phyloP scores from a whole-genome alignment of 1,140 invertebrate species.

The Drosophila neocordata region DNA sequence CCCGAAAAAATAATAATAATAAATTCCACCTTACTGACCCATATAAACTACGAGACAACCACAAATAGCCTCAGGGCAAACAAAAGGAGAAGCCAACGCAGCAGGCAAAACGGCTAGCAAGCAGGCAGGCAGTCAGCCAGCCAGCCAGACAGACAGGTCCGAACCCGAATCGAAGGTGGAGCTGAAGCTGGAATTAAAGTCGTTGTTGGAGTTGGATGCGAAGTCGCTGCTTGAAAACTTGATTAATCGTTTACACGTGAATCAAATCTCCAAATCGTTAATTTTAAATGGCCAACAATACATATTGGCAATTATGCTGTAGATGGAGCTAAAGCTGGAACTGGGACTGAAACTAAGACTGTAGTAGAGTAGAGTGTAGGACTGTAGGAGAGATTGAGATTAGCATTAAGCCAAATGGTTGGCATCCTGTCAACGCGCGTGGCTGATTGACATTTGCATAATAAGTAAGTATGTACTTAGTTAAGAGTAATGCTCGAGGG shows the following conservation, averaged over 20 bases:
- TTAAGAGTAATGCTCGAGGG: slow-evolving; percentile 24
- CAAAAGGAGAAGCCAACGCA: slow-evolving; percentile 40
- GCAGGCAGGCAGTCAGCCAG: slow-evolving; percentile 14
- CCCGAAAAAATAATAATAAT: slow-evolving; percentile 46
- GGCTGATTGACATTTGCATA: slow-evolving; percentile 75
- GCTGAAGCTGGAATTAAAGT: neutral
- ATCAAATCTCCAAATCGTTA: slow-evolving; percentile 71
- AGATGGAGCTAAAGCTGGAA: neutral
- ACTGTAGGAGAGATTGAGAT: slow-evolving; percentile 42
- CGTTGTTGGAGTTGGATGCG: slow-evolving; percentile 30
- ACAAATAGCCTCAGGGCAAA: slow-evolving; percentile 44
- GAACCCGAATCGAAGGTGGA: slow-evolving; percentile 18
- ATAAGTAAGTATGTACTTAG: slow-evolving; percentile 30
- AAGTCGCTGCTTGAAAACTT: slow-evolving; percentile 60
- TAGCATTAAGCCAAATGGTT: slow-evolving; percentile 20
- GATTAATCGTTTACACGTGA: slow-evolving; percentile 79
- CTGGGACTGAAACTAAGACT: neutral
- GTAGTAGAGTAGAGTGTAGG: neutral
- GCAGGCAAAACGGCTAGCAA: slow-evolving; percentile 32
- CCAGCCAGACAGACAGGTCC: slow-evolving; percentile 9
- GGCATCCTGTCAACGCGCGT: slow-evolving; percentile 63
- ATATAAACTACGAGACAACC: slow-evolving; percentile 51
- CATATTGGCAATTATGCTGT: slow-evolving; percentile 70
- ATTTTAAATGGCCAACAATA: slow-evolving; percentile 64
- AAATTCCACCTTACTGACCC: slow-evolving; percentile 76